Percentiles rank a stretch among this genome's conserved stretches.
Conservation (phyloP, 2,888 invertebrate genomes). For the Rhagium mordax region DNA sequence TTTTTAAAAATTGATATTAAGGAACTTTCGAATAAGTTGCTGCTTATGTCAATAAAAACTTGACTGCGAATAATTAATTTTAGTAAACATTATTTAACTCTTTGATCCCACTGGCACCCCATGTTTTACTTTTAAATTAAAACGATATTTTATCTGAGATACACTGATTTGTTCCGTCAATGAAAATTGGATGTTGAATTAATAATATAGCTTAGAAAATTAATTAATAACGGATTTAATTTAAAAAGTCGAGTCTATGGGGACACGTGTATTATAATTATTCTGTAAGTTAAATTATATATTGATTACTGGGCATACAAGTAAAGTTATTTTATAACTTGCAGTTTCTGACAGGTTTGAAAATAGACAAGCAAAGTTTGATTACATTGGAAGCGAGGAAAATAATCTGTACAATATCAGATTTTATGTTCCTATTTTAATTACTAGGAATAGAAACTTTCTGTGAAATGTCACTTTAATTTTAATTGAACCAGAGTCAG, state of each 20-base stretch:
- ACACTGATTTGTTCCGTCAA: too few species aligned
- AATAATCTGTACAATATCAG: neutral
- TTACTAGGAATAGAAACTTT: neutral
- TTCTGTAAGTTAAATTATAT: slow-evolving; percentile 20
- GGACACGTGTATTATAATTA: slow-evolving; percentile 4
- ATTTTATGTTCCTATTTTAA: neutral
- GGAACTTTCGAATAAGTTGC: too few species aligned
- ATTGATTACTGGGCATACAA: slow-evolving; percentile 9
- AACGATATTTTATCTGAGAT: too few species aligned
- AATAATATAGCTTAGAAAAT: neutral
- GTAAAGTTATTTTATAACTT: neutral
- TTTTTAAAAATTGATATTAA: too few species aligned
- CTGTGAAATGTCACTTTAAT: neutral
- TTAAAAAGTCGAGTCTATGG: neutral
- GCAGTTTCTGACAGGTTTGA: slow-evolving; percentile 15
- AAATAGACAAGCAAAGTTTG: slow-evolving; percentile 17
- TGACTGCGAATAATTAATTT: too few species aligned
- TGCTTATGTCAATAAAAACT: too few species aligned
- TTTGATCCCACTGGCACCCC: too few species aligned
- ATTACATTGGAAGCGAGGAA: neutral
- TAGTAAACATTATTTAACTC: too few species aligned
- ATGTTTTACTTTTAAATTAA: too few species aligned
- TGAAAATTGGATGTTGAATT: neutral
- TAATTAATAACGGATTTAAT: neutral
- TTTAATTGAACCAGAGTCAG: neutral